phyloP scores from a whole-genome alignment of 2,888 invertebrate species.

The Serrognathus titanus region DNA sequence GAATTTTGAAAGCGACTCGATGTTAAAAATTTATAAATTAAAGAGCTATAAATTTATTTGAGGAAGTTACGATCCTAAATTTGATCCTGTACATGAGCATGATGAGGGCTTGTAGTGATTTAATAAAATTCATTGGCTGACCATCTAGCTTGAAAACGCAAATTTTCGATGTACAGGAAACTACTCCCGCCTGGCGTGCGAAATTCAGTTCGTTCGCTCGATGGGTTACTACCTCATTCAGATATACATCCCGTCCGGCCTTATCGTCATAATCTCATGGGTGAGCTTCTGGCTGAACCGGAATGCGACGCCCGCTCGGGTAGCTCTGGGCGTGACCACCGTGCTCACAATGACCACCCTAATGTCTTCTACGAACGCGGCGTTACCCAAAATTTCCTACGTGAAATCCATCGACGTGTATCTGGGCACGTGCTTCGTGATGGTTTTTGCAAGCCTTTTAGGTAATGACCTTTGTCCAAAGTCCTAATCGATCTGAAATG shows the following conservation, averaged over 20 bases:
- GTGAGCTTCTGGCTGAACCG: conserved; percentile 96
- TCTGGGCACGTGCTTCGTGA: conserved; percentile 96
- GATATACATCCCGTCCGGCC: conserved; percentile 95
- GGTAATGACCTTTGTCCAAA: conserved; percentile 57
- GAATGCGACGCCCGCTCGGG: conserved; percentile 91
- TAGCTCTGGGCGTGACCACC: conserved; percentile 91
- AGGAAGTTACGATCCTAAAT: too few species aligned
- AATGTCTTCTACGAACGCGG: conserved; percentile 94
- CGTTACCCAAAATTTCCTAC: conserved; percentile 96
- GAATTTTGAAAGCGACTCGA: too few species aligned
- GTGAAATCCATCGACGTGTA: conserved; percentile 98
- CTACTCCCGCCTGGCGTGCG: conserved; percentile 93
- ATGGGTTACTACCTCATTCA: conserved; percentile 99
- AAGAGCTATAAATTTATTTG: too few species aligned
- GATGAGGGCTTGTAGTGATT: too few species aligned
- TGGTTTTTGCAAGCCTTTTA: conserved; percentile 96
- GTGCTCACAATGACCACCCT: conserved; percentile 97
- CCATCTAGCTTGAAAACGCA: too few species aligned
- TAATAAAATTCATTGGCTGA: too few species aligned
- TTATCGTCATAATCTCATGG: conserved; percentile 97
- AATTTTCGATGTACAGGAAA: conserved; percentile 64
- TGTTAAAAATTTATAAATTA: too few species aligned
- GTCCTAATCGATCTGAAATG: not conserved
- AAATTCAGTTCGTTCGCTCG: conserved; percentile 94
- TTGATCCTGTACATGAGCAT: too few species aligned